A percentile compares a stretch with the other conserved stretches of the same genome.
Evolutionary conservation across 2,888 invertebrate genomes (phyloP).

Genomic region (Parasteatoda lunata): DNA sequence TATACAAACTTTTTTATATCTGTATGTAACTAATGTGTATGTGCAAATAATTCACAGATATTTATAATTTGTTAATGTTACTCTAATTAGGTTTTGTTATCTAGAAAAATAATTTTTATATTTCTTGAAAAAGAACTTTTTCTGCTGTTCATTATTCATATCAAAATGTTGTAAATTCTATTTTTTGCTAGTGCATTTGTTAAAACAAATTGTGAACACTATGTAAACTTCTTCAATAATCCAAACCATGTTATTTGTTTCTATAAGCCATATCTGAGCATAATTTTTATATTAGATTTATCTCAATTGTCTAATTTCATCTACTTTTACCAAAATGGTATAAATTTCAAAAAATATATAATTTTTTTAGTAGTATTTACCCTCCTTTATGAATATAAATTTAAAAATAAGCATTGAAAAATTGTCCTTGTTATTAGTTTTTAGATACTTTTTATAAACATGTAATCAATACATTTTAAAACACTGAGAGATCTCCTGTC

Average conservation of each 20-base stretch:
- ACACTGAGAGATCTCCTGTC: no score
- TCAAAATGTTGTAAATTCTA: background rate
- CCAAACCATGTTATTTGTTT: background rate
- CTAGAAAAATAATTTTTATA: background rate
- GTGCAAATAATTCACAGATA: background rate
- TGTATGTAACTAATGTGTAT: slow-evolving; percentile 2
- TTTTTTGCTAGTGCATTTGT: background rate
- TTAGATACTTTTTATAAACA: no score
- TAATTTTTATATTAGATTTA: background rate
- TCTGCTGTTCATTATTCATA: background rate
- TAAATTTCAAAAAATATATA: no score
- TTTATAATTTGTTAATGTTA: slow-evolving; percentile 1
- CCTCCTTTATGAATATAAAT: no score
- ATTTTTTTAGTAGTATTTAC: no score
- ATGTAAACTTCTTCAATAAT: background rate
- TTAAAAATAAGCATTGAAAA: no score
- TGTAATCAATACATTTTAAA: no score
- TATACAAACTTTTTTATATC: slow-evolving; percentile 20
- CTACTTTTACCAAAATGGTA: background rate
- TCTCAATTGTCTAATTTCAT: background rate
- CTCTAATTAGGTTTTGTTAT: background rate
- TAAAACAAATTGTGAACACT: slow-evolving; percentile 1
- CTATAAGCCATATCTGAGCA: background rate
- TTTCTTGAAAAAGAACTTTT: background rate
- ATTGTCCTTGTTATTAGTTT: no score